A percentile compares a stretch with the other conserved stretches of the same genome.
Evolutionary conservation across 2,113 vertebrate species (phyloP).

Genomic region (Trachemys scripta): DNA sequence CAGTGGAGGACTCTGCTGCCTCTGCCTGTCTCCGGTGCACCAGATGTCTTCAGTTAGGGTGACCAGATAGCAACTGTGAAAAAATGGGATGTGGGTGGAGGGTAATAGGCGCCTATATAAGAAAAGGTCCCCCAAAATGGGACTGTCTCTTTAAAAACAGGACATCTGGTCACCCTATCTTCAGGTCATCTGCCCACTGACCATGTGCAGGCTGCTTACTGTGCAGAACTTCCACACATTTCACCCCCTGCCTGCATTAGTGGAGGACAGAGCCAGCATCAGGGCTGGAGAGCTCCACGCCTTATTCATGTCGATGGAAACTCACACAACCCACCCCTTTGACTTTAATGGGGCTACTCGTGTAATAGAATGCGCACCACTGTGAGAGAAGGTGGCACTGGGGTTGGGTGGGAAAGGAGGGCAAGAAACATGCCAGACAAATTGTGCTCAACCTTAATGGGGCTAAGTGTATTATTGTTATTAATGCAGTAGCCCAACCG

Average conservation of each 20-base stretch:
- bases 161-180: too few species aligned
- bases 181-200: background rate
- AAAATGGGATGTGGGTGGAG: too few species aligned
- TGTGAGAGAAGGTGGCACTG: background rate
- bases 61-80: too few species aligned
- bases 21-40: background rate
- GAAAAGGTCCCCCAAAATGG: too few species aligned
- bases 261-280: background rate
- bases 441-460: background rate
- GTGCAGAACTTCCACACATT: fast-evolving
- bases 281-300: background rate
- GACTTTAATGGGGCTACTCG: background rate
- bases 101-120: too few species aligned
- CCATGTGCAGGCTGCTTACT: background rate
- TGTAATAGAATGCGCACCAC: background rate
- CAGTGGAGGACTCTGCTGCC: too few species aligned
- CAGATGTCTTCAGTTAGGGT: background rate
- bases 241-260: background rate
- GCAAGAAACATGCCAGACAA: background rate
- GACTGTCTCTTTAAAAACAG: too few species aligned
- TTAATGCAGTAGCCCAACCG: background rate
- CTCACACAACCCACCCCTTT: background rate
- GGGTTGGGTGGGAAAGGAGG: too few species aligned
- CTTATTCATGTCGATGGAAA: background rate
- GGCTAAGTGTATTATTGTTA: background rate